Conservation (phyloP, 1,140 invertebrate genomes). For the Papilio polytes region DNA sequence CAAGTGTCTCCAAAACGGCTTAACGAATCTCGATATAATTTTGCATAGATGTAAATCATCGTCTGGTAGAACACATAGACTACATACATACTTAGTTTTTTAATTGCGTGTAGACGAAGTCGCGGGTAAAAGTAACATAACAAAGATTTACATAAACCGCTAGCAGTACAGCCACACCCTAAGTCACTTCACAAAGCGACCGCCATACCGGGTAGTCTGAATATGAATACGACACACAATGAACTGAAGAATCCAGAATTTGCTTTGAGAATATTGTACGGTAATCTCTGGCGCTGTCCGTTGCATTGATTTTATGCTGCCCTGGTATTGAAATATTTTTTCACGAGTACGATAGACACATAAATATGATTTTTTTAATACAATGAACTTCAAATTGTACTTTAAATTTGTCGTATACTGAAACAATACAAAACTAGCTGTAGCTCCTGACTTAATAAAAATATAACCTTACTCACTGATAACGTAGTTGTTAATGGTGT, state of each 20-base stretch:
- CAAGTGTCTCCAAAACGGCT: too few species aligned
- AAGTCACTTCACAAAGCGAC: constrained; percentile 36
- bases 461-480: too few species aligned
- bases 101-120: too few species aligned
- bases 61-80: too few species aligned
- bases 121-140: too few species aligned
- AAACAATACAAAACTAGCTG: too few species aligned
- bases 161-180: constrained; percentile 12
- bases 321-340: constrained; percentile 32
- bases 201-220: constrained; percentile 28
- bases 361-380: too few species aligned
- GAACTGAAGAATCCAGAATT: constrained; percentile 47
- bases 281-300: constrained; percentile 9
- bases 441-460: too few species aligned
- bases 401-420: constrained; percentile 1
- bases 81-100: too few species aligned
- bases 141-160: neutral
- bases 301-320: constrained; percentile 14
- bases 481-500: too few species aligned
- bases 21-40: too few species aligned
- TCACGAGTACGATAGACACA: neutral
- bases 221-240: constrained; percentile 49
- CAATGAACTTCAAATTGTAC: constrained; percentile 24
- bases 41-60: too few species aligned
- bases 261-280: constrained; percentile 34